Percentiles rank a stretch among this genome's conserved stretches.
These are phyloP conservation scores for Strigops habroptila DNA, from an alignment of 2,113 vertebrate genomes.

Conservation along the genomic window DNA sequence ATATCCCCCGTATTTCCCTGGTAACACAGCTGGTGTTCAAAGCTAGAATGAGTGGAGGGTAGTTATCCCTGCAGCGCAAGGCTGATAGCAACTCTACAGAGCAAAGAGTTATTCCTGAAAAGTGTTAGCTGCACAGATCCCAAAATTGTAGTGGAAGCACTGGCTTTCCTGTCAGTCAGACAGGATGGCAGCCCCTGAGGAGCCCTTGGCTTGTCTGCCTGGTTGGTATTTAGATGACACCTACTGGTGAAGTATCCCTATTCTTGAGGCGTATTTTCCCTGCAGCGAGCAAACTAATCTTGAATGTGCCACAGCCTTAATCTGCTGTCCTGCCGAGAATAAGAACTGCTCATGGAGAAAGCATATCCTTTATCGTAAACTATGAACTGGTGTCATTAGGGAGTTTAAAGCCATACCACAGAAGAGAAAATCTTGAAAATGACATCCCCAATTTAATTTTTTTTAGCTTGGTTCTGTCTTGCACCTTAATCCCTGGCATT, in stretches of 20 bases:
- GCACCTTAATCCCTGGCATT: background rate
- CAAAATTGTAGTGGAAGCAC: background rate
- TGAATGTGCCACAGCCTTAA: background rate
- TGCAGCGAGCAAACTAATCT: background rate
- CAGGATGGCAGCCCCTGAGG: background rate
- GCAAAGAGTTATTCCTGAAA: background rate
- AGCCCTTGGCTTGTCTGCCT: accelerated
- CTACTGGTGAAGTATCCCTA: background rate
- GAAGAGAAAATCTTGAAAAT: background rate
- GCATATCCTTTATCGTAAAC: background rate
- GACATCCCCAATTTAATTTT: accelerated
- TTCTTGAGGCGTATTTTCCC: background rate
- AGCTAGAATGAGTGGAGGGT: background rate
- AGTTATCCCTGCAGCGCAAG: background rate
- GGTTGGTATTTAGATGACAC: background rate
- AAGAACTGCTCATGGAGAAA: background rate
- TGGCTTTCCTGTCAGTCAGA: background rate
- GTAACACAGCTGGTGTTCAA: background rate
- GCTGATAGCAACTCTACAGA: background rate
- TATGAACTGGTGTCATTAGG: background rate
- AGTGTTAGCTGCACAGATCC: background rate
- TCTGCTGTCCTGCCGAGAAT: background rate
- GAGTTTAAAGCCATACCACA: background rate
- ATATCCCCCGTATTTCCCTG: background rate
- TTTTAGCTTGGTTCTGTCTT: background rate